Conservation (phyloP, 1,140 invertebrate species). For the Cepaea nemoralis region DNA sequence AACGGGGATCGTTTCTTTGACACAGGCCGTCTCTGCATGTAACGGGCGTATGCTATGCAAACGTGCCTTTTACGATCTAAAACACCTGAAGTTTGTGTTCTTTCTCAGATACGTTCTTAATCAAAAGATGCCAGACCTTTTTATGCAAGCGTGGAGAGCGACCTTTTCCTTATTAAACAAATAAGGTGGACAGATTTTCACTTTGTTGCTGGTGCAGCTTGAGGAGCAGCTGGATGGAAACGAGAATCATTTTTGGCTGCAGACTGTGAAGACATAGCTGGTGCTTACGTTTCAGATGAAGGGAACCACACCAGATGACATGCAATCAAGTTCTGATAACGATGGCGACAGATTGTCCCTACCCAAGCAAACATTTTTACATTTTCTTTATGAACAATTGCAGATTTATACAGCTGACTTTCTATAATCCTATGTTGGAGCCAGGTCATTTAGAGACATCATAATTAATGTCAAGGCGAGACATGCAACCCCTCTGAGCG, state of each 20-base stretch:
- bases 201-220: constrained; percentile 31
- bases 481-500: constrained; percentile 22
- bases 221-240: constrained; percentile 22
- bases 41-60: constrained; percentile 37
- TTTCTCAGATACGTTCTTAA: constrained; percentile 32
- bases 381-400: constrained; percentile 28
- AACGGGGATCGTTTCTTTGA: constrained; percentile 13
- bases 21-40: constrained; percentile 25
- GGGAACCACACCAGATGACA: constrained; percentile 30
- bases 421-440: background rate
- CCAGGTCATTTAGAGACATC: background rate
- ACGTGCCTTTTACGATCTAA: constrained; percentile 17
- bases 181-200: constrained; percentile 29
- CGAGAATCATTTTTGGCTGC: background rate
- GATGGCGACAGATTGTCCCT: constrained; percentile 27
- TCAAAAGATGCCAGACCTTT: constrained; percentile 39
- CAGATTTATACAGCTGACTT: constrained; percentile 27
- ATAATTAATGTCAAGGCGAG: constrained; percentile 24
- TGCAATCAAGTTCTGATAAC: constrained; percentile 26
- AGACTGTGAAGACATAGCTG: constrained; percentile 8
- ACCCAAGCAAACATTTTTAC: constrained; percentile 1
- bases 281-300: constrained; percentile 9
- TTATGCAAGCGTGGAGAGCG: constrained; percentile 18
- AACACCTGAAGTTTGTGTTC: constrained; percentile 33
- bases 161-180: constrained; percentile 38